Evolutionary conservation across 1,140 invertebrate genomes (phyloP), one percentile per base, ranked within the genome.

Genomic region (Eupeodes corollae): DNA sequence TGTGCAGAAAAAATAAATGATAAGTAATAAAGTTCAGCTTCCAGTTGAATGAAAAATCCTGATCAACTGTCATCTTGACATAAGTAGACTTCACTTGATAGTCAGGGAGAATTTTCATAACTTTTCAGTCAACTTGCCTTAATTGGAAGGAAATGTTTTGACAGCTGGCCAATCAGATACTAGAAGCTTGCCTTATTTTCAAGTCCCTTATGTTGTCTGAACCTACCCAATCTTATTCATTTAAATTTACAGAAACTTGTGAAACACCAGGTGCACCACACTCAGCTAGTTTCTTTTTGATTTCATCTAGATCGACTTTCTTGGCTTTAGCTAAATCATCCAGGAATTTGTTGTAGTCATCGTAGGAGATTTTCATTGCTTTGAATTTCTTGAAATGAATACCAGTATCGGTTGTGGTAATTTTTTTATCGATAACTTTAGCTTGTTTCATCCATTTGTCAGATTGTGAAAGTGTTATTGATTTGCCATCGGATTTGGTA

Each of bases 381-480:
- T 91, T 91, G 48, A 90, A 79, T 61, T 89, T 89, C 64, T 90
- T 91, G 66, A 91, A 92, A 60, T 83, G 79, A 39, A 92, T 91
- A 26, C 83, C 88, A 1, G 88, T 91, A 57, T 92, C 88, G 2
- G 87, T 91, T 9, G 89, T 90, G 0, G 88, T 88, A 47, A 91
- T 84, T 56, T 83, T 88, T 68, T 91, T 91, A 55, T 92, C 90
- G 44, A 94, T 86, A n/a, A 94, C 86, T 61, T 85, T 84, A 61
- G 91, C 90, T 63, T 94, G 90, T 56, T 92, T 93, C 80, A 94
- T 86, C 90, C 91, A 94, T 68, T 93, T 93, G 68, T 94, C 90
- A 57, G 86, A 87, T 63, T 92, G 89, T 16, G 84, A 86, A 1
- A 92, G 68, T 1, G 89, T 91, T 42, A 93, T 87, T 16, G 78